phyloP scores from a whole-genome alignment of 2,113 vertebrate genomes.

The Heterocephalus glaber region DNA sequence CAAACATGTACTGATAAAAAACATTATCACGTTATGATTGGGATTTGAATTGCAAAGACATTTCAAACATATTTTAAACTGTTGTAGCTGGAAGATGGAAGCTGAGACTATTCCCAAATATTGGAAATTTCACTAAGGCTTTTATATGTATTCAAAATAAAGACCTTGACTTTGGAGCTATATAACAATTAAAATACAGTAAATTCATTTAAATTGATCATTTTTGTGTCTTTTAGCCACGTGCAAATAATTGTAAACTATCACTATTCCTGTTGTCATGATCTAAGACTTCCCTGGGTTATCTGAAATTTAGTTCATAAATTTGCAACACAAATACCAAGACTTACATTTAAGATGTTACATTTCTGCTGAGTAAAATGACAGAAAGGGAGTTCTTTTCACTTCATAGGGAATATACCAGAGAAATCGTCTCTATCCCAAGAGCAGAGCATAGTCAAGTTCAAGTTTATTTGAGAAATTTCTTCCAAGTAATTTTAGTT shows the following conservation, averaged over 20 bases:
- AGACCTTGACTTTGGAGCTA: not conserved
- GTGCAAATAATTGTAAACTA: not conserved
- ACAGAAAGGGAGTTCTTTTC: fast-evolving
- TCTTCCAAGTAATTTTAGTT: not conserved
- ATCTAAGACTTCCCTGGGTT: not conserved
- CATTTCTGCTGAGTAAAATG: not conserved
- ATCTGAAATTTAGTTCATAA: not conserved
- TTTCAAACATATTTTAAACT: not conserved
- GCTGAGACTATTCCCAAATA: not conserved
- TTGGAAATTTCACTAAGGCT: not conserved
- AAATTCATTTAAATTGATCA: not conserved
- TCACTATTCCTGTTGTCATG: not conserved
- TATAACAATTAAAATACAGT: not conserved
- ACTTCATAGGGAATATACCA: not conserved
- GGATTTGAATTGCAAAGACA: not conserved
- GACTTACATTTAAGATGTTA: not conserved
- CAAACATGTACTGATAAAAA: not conserved
- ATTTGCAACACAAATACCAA: not conserved
- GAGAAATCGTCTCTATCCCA: not conserved
- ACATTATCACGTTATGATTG: not conserved
- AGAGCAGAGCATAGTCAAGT: not conserved
- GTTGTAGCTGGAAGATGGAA: not conserved
- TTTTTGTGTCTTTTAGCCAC: not conserved
- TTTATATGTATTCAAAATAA: not conserved
- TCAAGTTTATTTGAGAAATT: conserved; percentile 38